Evolutionary conservation across 2,797 vertebrate species (phyloP).

Genomic region (Cyclopterus lumpus): DNA sequence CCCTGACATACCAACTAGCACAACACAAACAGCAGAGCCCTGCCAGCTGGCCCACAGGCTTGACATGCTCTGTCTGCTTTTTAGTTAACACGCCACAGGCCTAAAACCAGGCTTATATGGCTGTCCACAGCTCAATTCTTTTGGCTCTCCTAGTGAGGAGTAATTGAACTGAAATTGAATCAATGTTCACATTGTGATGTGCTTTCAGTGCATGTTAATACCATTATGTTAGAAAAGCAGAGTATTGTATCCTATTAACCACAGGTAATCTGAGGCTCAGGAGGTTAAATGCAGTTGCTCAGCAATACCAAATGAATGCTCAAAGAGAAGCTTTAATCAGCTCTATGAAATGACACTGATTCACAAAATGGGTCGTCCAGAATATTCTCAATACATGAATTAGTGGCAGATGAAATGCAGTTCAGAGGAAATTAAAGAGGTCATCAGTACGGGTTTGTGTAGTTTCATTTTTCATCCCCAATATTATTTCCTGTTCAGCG

Average conservation of each 20-base stretch:
- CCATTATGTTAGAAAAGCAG: constrained; percentile 9
- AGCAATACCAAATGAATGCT: constrained; percentile 24
- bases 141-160: constrained; percentile 35
- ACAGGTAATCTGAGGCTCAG: constrained; percentile 15
- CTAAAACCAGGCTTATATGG: constrained; percentile 61
- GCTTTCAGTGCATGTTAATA: constrained; percentile 34
- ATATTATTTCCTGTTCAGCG: constrained; percentile 72
- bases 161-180: constrained; percentile 53
- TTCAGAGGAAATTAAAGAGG: constrained; percentile 67
- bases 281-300: constrained; percentile 32
- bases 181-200: constrained; percentile 19
- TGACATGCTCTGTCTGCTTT: constrained; percentile 73
- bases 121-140: constrained; percentile 44
- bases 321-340: constrained; percentile 40
- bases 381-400: constrained; percentile 54
- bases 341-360: constrained; percentile 30
- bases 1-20: constrained; percentile 77
- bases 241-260: constrained; percentile 14
- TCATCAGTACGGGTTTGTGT: constrained; percentile 56
- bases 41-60: constrained; percentile 80
- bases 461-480: constrained; percentile 64
- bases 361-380: constrained; percentile 28
- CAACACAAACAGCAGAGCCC: constrained; percentile 81
- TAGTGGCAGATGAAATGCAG: constrained; percentile 55
- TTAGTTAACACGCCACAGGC: constrained; percentile 75